These are phyloP conservation scores for Ariolimax columbianus DNA, from an alignment of 2,888 invertebrate species.

Conservation along the genomic window DNA sequence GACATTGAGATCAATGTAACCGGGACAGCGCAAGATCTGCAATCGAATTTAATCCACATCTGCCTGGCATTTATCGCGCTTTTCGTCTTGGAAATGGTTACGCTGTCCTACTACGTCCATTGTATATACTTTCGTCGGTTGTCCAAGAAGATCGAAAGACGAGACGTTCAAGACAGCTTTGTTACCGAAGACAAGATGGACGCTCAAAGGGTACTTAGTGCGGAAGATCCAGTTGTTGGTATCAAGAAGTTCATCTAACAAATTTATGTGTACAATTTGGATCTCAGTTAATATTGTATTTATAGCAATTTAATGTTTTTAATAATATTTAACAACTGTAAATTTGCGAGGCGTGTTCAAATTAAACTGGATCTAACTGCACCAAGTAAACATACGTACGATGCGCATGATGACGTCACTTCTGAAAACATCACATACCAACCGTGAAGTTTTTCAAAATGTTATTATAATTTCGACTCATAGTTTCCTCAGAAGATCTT, in stretches of 20 bases:
- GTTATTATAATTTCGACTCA: no score
- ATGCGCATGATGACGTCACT: no score
- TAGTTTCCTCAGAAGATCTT: no score
- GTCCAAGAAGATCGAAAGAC: background rate
- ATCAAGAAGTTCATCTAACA: background rate
- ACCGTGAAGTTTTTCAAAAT: no score
- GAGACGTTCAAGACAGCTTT: background rate
- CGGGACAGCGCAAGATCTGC: conserved; percentile 2
- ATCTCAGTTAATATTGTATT: background rate
- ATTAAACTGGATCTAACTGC: no score
- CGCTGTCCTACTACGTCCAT: conserved; percentile 1
- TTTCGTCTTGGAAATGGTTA: conserved; percentile 25
- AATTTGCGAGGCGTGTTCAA: no score
- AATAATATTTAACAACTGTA: background rate
- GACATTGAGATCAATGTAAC: conserved; percentile 48
- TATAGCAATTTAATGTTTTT: background rate
- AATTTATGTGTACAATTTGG: background rate
- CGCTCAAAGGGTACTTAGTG: background rate
- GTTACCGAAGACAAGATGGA: background rate
- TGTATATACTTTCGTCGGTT: background rate
- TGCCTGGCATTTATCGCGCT: conserved; percentile 7
- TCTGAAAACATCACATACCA: no score
- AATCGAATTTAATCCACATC: conserved; percentile 4
- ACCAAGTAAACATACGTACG: no score
- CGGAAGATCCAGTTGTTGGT: background rate